Evolutionary conservation across 2,113 vertebrate species (phyloP).

Genomic region (Psittacula cyanocephala): DNA sequence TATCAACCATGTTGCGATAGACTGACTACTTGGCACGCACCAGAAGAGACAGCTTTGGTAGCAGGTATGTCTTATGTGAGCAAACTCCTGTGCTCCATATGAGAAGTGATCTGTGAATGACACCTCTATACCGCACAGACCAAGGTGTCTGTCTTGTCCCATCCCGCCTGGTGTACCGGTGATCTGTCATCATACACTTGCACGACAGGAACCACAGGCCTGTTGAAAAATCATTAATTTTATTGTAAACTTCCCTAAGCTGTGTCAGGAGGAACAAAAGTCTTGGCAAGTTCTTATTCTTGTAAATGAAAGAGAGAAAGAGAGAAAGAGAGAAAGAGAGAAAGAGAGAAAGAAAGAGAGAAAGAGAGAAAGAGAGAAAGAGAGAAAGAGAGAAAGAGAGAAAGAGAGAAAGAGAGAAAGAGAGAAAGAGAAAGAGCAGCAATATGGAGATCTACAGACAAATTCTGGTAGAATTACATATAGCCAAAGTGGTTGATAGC

Average conservation of each 20-base stretch:
- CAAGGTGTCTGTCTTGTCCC: background rate
- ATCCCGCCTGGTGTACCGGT: fast-evolving
- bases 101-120: background rate
- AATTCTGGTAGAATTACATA: background rate
- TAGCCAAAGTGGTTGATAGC: background rate
- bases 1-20: background rate
- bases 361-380: background rate
- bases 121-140: background rate
- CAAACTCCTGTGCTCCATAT: background rate
- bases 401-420: background rate
- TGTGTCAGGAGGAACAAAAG: background rate
- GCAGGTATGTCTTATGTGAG: background rate
- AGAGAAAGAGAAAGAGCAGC: background rate
- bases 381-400: no score
- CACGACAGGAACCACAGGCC: background rate
- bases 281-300: background rate
- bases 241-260: background rate
- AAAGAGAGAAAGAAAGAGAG: background rate
- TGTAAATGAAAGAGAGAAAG: background rate
- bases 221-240: background rate
- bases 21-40: background rate
- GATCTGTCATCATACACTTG: background rate
- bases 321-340: background rate
- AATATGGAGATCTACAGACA: background rate
- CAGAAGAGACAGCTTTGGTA: background rate